Conservation (phyloP, 2,888 invertebrate genomes). For the Tenthredo distinguenda region DNA sequence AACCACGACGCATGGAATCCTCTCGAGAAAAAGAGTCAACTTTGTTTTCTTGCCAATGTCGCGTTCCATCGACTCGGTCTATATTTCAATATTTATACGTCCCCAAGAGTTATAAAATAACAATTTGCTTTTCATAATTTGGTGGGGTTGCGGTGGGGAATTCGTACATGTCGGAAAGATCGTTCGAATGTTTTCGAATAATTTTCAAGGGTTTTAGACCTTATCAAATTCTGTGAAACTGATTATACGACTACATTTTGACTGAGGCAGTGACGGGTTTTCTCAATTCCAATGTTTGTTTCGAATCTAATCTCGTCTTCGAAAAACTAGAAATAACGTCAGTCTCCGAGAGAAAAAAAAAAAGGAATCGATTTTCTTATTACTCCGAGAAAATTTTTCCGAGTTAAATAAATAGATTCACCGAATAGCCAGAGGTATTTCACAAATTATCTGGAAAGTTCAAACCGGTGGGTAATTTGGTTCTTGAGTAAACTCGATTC, state of each 20-base stretch:
- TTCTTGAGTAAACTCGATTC: not conserved
- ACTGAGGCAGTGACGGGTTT: not conserved
- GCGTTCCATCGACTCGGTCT: slow-evolving; percentile 1
- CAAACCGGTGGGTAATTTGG: not conserved
- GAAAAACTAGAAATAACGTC: not conserved
- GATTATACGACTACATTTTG: not conserved
- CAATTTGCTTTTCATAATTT: slow-evolving; percentile 3
- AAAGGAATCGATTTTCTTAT: not conserved
- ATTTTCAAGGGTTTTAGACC: not conserved
- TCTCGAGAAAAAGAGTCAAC: not conserved
- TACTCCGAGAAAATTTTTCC: not conserved
- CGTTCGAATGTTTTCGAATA: not conserved
- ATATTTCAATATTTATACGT: slow-evolving; percentile 26
- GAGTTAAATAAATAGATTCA: not conserved
- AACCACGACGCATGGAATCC: not conserved
- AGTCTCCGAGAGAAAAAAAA: not conserved
- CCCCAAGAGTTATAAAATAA: not conserved
- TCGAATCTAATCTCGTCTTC: not conserved
- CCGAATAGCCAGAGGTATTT: not conserved
- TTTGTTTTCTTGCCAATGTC: slow-evolving; percentile 31
- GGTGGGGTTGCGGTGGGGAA: not conserved
- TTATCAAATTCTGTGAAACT: not conserved
- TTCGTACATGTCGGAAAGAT: not conserved
- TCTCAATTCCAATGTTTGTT: not conserved
- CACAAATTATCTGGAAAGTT: not conserved